These are phyloP conservation scores for Invenusta paracnida DNA, from an alignment of 2,888 invertebrate genomes.

Conservation along the genomic window DNA sequence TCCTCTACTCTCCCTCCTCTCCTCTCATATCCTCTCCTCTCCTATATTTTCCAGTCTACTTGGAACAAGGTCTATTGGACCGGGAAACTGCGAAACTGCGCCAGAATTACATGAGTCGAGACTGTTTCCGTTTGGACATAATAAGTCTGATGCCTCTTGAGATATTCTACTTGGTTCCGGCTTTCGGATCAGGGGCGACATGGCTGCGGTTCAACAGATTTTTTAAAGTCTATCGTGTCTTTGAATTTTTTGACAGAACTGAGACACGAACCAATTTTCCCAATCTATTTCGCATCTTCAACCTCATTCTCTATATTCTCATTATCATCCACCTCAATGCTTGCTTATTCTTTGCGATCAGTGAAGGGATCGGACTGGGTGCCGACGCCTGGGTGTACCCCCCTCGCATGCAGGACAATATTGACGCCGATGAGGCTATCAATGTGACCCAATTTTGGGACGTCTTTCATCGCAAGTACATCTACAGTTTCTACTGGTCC, in stretches of 20 bases:
- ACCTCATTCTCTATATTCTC: conserved; percentile 57
- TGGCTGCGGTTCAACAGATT: conserved; percentile 81
- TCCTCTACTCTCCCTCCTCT: no score
- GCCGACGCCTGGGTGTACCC: conserved; percentile 71
- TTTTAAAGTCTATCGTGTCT: conserved; percentile 70
- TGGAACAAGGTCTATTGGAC: conserved; percentile 61
- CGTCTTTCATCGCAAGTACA: conserved; percentile 75
- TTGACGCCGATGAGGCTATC: conserved; percentile 30
- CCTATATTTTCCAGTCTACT: conserved; percentile 57
- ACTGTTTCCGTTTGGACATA: conserved; percentile 62
- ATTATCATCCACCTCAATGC: conserved; percentile 61
- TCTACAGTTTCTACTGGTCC: conserved; percentile 89
- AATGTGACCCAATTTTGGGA: conserved; percentile 3
- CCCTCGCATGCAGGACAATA: conserved; percentile 42
- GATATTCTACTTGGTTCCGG: conserved; percentile 52
- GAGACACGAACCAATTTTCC: conserved; percentile 89
- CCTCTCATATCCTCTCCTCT: no score
- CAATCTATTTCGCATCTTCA: conserved; percentile 64
- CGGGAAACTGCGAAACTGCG: conserved; percentile 54
- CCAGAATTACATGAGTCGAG: conserved; percentile 77
- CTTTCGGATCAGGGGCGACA: conserved; percentile 45
- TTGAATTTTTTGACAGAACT: conserved; percentile 87
- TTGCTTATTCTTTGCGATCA: conserved; percentile 59
- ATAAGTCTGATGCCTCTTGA: conserved; percentile 60
- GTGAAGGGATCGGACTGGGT: conserved; percentile 73